These are phyloP conservation scores for Synanthedon formicaeformis DNA, from an alignment of 2,888 invertebrate genomes.

Conservation along the genomic window DNA sequence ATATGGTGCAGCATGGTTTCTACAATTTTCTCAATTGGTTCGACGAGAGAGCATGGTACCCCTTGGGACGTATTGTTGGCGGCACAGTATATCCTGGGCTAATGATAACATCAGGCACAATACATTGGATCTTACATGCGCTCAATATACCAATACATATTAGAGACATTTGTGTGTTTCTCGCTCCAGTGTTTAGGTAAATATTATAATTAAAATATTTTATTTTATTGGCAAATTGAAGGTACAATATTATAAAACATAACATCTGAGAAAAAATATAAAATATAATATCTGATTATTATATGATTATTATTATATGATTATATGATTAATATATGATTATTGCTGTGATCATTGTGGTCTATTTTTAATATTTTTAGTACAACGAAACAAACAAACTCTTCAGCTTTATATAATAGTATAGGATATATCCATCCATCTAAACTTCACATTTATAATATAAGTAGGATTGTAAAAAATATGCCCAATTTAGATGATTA, in stretches of 20 bases:
- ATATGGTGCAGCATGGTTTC: constrained; percentile 99
- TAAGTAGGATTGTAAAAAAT: neutral
- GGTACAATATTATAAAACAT: no score
- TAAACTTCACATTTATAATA: neutral
- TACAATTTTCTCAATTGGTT: constrained; percentile 99
- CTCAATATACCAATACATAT: constrained; percentile 98
- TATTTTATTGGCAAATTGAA: no score
- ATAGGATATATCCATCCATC: no score
- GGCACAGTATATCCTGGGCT: constrained; percentile 99
- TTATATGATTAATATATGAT: no score
- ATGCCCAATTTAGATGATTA: neutral
- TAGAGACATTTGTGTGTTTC: constrained; percentile 97
- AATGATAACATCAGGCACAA: constrained; percentile 98
- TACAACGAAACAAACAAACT: no score
- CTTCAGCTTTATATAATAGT: no score
- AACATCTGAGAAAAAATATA: neutral
- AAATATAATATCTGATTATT: no score
- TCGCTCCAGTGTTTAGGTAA: constrained; percentile 96
- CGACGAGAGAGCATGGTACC: constrained; percentile 99
- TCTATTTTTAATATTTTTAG: neutral
- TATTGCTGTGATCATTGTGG: neutral
- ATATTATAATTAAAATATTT: neutral
- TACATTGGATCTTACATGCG: constrained; percentile 91
- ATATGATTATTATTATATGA: no score
- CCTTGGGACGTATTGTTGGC: constrained; percentile 97